These are phyloP conservation scores for Nyctalus aviator DNA, from an alignment of 2,797 vertebrate genomes.

Conservation along the genomic window DNA sequence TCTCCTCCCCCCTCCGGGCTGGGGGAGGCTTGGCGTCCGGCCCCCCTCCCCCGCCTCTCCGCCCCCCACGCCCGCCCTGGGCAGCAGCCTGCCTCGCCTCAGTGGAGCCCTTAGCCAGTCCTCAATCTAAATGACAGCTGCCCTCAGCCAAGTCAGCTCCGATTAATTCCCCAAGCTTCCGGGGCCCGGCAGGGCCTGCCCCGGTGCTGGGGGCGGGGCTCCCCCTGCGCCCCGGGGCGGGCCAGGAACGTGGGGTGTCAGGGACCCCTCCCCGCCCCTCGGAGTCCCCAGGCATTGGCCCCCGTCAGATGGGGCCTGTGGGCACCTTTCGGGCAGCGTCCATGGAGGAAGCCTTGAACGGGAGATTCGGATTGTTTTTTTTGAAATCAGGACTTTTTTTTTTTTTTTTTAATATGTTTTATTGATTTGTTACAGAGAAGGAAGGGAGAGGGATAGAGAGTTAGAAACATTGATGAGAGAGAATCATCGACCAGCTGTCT, in stretches of 20 bases:
- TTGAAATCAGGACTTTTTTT: too few species aligned
- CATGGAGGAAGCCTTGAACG: fast-evolving
- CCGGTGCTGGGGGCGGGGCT: fast-evolving
- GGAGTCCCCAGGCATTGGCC: fast-evolving
- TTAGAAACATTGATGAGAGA: too few species aligned
- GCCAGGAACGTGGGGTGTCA: not conserved
- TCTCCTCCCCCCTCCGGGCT: not conserved
- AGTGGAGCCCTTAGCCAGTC: not conserved
- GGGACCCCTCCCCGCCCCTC: not conserved
- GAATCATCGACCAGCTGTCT: too few species aligned
- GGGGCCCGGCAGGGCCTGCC: not conserved
- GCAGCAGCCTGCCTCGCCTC: not conserved
- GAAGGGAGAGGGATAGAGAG: too few species aligned
- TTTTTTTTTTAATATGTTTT: too few species aligned
- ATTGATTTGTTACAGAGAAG: too few species aligned
- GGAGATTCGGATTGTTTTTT: not conserved
- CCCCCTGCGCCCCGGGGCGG: not conserved
- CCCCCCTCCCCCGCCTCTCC: fast-evolving
- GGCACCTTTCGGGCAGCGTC: fast-evolving
- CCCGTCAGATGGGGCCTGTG: not conserved
- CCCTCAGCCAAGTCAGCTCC: conserved; percentile 69
- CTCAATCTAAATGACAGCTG: conserved; percentile 73
- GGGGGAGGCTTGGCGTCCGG: not conserved
- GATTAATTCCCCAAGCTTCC: conserved; percentile 29
- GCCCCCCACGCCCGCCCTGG: not conserved